Evolutionary conservation across 2,888 invertebrate species (phyloP).

Genomic region (Scrobipalpa costella): DNA sequence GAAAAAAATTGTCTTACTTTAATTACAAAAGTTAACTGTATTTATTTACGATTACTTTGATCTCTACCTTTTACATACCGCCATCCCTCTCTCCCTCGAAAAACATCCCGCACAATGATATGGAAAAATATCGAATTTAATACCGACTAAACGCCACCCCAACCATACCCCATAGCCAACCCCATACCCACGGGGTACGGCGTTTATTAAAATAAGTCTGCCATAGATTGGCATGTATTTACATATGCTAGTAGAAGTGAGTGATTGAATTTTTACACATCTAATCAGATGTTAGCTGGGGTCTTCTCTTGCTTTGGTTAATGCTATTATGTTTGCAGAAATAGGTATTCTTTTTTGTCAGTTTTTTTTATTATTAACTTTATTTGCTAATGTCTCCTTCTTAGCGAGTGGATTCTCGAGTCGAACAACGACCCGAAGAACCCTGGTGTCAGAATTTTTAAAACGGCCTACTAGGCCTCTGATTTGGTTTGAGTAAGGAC

Average conservation of each 20-base stretch:
- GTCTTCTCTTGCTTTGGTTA: neutral
- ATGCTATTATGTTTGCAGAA: neutral
- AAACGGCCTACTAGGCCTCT: too few species aligned
- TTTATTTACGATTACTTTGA: too few species aligned
- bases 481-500: too few species aligned
- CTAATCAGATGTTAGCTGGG: slow-evolving; percentile 25
- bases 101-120: slow-evolving; percentile 63
- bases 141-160: slow-evolving; percentile 57
- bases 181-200: slow-evolving; percentile 2
- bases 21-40: too few species aligned
- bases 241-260: slow-evolving; percentile 32
- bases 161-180: neutral
- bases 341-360: neutral
- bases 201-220: slow-evolving; percentile 11
- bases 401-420: too few species aligned
- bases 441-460: too few species aligned
- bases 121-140: slow-evolving; percentile 78
- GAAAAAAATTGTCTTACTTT: too few species aligned
- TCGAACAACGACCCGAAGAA: too few species aligned
- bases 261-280: slow-evolving; percentile 35
- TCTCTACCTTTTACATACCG: slow-evolving; percentile 40
- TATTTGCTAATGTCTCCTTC: too few species aligned
- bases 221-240: neutral
- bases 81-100: slow-evolving; percentile 51
- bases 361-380: too few species aligned